Base-by-base conservation (phyloP, 1,140 invertebrate genomes). In the Drosophila baimaii region DNA sequence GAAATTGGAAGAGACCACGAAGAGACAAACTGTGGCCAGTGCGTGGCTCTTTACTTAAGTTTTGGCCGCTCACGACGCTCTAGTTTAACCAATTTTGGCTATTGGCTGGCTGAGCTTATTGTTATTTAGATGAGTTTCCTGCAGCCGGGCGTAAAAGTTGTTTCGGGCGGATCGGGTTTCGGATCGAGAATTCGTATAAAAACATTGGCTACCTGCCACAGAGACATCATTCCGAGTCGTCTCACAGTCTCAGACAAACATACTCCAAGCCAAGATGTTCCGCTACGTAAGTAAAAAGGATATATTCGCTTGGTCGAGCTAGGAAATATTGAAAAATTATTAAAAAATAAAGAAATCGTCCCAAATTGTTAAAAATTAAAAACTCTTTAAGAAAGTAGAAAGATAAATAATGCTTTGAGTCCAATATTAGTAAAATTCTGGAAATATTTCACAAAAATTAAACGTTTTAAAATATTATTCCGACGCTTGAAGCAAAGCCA, bases 111-210 rank as follows among this genome's bases (percentile, higher is more conserved):
- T 68, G 56, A 57, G 61, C 71, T 88, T 29, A 81, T 88, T 73
- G 84, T 78, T 84, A 89, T 88, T 89, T 65, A 84, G 84, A 88
- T 88, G 72, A 75, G 82, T 88, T 88, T 88, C 83, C 84, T 86
- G 73, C 62, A 81, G 47, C 41, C 33, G 31, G 55, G 33, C 61
- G 73, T 68, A 77, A 64, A 66, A 80, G 70, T 61, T 71, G 70
- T 57, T 70, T 65, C 65, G 46, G 57, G 61, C 52, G 55, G 47
- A 55, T 84, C 71, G 65, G 65, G 70, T 80, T 68, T 80, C 59
- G 43, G 5, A 31, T 55, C 55, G 59, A 81, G 78, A 78, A 83
- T 78, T 66, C 10, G 61, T 90, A 90, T 90, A 90, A 90, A 90
- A 69, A 65, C 58, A 35, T 64, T 68, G 46, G 43, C 49, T 52